Conservation (phyloP, 2,113 vertebrate species). For the Actenoides hombroni region DNA sequence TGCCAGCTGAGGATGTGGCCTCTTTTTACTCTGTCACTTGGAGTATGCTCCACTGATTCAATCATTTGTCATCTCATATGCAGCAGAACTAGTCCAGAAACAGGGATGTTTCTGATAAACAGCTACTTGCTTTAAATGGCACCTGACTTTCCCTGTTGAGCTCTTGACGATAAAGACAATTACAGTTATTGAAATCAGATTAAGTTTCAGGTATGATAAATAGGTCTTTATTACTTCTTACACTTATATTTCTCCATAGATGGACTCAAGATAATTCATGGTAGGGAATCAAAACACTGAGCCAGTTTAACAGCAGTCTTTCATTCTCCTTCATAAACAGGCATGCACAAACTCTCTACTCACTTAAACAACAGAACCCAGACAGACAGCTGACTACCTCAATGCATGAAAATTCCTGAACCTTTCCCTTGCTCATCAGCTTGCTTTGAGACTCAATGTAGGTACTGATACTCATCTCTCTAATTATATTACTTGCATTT, state of each 20-base stretch:
- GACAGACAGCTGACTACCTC: neutral
- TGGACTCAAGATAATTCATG: neutral
- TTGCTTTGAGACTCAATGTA: neutral
- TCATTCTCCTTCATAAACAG: neutral
- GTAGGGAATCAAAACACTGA: neutral
- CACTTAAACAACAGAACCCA: neutral
- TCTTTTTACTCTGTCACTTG: neutral
- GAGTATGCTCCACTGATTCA: neutral
- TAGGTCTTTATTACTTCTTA: neutral
- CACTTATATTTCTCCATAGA: neutral
- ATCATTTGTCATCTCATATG: neutral
- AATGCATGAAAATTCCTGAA: neutral
- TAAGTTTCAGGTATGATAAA: neutral
- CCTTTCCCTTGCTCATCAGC: neutral
- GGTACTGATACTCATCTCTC: neutral
- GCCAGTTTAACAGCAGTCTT: neutral
- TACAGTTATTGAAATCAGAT: neutral
- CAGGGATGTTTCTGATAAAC: neutral
- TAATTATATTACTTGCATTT: neutral
- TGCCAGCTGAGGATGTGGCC: neutral
- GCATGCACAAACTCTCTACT: neutral
- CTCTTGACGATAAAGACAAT: neutral
- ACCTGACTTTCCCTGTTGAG: neutral
- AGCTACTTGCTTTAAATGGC: neutral
- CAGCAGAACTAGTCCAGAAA: neutral